Conservation (phyloP, 2,113 vertebrate genomes). For the Ictalurus punctatus region DNA sequence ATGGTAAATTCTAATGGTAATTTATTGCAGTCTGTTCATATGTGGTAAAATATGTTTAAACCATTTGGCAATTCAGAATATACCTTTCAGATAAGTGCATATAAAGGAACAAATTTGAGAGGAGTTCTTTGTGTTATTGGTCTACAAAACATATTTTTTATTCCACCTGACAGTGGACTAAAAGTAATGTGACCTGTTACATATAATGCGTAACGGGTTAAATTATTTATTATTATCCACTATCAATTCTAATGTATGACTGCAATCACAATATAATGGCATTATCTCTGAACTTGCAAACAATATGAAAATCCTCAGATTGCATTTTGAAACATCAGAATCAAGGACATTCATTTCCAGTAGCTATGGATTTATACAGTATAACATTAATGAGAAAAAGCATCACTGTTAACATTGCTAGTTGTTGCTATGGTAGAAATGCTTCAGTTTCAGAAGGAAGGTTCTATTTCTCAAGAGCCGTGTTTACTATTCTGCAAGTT, state of each 20-base stretch:
- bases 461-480: neutral
- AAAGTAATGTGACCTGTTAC: neutral
- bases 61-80: neutral
- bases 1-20: neutral
- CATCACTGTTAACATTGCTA: neutral
- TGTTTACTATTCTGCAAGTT: neutral
- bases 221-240: neutral
- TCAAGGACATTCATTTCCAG: neutral
- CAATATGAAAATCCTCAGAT: neutral
- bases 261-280: neutral
- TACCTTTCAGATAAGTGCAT: neutral
- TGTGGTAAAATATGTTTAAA: neutral
- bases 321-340: neutral
- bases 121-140: neutral
- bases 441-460: neutral
- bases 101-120: neutral
- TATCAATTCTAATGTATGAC: neutral
- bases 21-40: neutral
- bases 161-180: neutral
- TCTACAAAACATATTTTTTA: neutral
- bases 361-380: neutral
- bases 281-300: neutral
- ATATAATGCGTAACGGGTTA: neutral
- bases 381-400: neutral
- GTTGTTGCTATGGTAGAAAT: constrained; percentile 5